Percentiles rank a stretch among this genome's conserved stretches.
phyloP scores from a whole-genome alignment of 2,797 vertebrate genomes.

The Danio jaintianensis region DNA sequence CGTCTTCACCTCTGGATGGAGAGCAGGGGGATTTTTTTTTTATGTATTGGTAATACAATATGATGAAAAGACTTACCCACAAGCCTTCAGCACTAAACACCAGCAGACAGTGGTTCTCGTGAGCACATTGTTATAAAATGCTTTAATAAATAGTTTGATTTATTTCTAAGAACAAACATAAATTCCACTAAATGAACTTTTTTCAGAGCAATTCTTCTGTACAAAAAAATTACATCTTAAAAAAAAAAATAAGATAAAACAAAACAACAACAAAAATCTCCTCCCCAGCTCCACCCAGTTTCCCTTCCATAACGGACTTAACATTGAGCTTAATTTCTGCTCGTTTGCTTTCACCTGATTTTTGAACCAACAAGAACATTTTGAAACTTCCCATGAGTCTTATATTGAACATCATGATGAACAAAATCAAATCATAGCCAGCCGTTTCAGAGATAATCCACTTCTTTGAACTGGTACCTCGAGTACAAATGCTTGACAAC shows the following conservation, averaged over 20 bases:
- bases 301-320: constrained; percentile 65
- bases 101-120: constrained; percentile 56
- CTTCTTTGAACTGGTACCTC: constrained; percentile 75
- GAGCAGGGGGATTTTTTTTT: constrained; percentile 43
- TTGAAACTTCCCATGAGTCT: constrained; percentile 75
- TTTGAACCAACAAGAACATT: constrained; percentile 74
- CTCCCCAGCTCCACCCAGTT: constrained; percentile 47
- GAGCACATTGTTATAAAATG: constrained; percentile 82
- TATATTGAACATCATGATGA: constrained; percentile 63
- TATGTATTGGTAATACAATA: constrained; percentile 15
- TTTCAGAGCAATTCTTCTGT: constrained; percentile 82
- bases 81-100: constrained; percentile 51
- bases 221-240: constrained; percentile 72
- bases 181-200: constrained; percentile 82
- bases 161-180: constrained; percentile 85
- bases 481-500: constrained; percentile 65
- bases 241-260: constrained; percentile 12
- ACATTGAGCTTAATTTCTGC: constrained; percentile 57
- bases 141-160: constrained; percentile 92
- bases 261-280: constrained; percentile 12
- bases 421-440: constrained; percentile 66
- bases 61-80: constrained; percentile 22
- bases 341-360: constrained; percentile 42
- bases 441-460: constrained; percentile 73
- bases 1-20: constrained; percentile 63